Conservation (phyloP, 2,797 vertebrate species). For the Girardinus metallicus region DNA sequence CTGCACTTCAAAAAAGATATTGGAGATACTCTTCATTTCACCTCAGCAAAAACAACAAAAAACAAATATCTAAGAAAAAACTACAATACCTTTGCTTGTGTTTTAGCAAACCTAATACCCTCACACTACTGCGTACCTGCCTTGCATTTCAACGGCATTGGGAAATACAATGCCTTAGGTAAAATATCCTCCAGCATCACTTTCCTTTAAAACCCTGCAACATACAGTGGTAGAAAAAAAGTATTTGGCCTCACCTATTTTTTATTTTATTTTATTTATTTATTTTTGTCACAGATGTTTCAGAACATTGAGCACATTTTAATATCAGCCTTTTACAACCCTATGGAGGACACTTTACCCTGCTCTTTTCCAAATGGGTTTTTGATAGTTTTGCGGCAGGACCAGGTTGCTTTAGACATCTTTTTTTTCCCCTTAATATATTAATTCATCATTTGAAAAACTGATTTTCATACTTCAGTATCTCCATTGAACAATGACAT, state of each 20-base stretch:
- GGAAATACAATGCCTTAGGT: not conserved
- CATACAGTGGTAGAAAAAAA: not conserved
- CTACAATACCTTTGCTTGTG: constrained; percentile 15
- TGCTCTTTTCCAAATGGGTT: not conserved
- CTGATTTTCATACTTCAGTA: not conserved
- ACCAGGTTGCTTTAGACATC: not conserved
- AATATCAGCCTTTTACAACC: not conserved
- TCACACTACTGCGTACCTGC: not conserved
- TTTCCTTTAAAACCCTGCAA: not conserved
- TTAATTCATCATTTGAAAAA: not conserved
- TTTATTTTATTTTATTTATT: not conserved
- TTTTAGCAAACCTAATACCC: not conserved
- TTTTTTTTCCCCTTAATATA: not conserved
- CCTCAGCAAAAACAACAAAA: constrained; percentile 31
- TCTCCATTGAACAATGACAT: not conserved
- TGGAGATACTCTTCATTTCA: constrained; percentile 66
- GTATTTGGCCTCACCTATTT: not conserved
- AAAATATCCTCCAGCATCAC: not conserved
- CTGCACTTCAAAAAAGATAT: constrained; percentile 53
- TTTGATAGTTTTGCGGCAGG: not conserved
- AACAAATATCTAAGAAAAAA: constrained; percentile 42
- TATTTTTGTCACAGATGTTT: not conserved
- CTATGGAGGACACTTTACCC: not conserved
- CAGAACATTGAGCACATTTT: not conserved
- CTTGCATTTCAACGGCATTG: not conserved